phyloP scores from a whole-genome alignment of 1,140 invertebrate genomes.

The Eulimnadia texana region DNA sequence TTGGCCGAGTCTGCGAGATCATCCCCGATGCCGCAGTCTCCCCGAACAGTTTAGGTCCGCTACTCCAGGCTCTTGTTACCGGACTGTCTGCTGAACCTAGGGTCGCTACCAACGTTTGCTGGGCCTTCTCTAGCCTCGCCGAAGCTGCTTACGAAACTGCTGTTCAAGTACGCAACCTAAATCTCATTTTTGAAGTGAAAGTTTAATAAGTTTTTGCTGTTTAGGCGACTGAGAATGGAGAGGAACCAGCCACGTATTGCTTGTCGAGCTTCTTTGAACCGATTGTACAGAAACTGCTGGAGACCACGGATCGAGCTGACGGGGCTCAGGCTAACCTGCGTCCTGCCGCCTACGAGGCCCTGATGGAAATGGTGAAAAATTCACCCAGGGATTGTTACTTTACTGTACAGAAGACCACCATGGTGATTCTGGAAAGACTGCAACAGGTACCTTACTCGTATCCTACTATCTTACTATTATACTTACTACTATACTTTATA shows the following conservation, averaged over 20 bases:
- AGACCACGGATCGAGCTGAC: conserved; percentile 84
- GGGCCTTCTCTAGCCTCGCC: conserved; percentile 95
- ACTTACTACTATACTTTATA: not conserved
- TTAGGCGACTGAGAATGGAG: conserved; percentile 46
- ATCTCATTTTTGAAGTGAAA: not conserved
- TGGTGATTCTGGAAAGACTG: conserved; percentile 86
- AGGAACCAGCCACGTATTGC: conserved; percentile 81
- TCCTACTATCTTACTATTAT: no score
- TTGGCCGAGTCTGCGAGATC: conserved; percentile 93
- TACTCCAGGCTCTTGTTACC: conserved; percentile 74
- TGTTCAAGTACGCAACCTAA: conserved; percentile 24
- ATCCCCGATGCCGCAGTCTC: conserved; percentile 86
- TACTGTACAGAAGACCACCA: conserved; percentile 87
- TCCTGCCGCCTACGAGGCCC: conserved; percentile 92
- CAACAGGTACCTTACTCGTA: no score
- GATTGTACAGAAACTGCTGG: conserved; percentile 78
- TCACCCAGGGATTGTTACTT: conserved; percentile 94
- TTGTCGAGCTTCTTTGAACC: conserved; percentile 86
- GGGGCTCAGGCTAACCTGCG: conserved; percentile 71
- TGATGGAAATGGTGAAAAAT: conserved; percentile 99
- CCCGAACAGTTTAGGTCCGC: conserved; percentile 31
- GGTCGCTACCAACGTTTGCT: conserved; percentile 97
- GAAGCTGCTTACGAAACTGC: conserved; percentile 84
- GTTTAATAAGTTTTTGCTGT: conserved; percentile 19
- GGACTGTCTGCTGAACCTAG: conserved; percentile 60